These are phyloP conservation scores for Melikaiella ostensackeni DNA, from an alignment of 2,888 invertebrate species.

Conservation along the genomic window DNA sequence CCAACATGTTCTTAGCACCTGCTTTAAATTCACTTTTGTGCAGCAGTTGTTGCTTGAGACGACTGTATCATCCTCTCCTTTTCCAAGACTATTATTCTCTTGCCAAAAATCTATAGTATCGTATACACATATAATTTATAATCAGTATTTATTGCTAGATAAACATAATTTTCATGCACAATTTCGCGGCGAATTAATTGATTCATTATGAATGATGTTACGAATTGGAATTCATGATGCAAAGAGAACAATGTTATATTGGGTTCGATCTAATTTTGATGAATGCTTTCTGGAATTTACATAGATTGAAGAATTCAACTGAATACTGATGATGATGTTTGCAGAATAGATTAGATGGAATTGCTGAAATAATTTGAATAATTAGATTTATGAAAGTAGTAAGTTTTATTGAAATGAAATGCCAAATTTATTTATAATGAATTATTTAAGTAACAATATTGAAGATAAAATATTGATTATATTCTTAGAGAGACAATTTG, in stretches of 20 bases:
- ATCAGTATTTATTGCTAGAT: neutral
- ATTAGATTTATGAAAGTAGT: no score
- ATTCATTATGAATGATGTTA: neutral
- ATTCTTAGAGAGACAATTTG: neutral
- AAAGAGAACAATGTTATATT: neutral
- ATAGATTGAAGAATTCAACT: neutral
- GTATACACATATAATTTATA: neutral
- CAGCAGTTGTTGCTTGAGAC: neutral
- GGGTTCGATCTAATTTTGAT: neutral
- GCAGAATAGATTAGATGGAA: neutral
- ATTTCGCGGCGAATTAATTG: no score
- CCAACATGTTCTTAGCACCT: neutral
- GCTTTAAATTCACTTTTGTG: conserved; percentile 3
- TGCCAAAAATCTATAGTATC: neutral
- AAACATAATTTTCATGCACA: no score
- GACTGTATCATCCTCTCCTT: neutral
- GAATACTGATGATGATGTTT: neutral
- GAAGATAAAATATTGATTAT: neutral
- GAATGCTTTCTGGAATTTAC: neutral
- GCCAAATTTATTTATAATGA: neutral
- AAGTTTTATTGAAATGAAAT: no score
- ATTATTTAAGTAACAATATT: neutral
- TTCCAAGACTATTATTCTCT: neutral
- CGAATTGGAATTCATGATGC: neutral
- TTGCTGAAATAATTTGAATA: no score